A percentile compares a stretch with the other conserved stretches of the same genome.
Evolutionary conservation across 1,140 invertebrate species (phyloP).

Genomic region (Neomicropteryx cornuta): DNA sequence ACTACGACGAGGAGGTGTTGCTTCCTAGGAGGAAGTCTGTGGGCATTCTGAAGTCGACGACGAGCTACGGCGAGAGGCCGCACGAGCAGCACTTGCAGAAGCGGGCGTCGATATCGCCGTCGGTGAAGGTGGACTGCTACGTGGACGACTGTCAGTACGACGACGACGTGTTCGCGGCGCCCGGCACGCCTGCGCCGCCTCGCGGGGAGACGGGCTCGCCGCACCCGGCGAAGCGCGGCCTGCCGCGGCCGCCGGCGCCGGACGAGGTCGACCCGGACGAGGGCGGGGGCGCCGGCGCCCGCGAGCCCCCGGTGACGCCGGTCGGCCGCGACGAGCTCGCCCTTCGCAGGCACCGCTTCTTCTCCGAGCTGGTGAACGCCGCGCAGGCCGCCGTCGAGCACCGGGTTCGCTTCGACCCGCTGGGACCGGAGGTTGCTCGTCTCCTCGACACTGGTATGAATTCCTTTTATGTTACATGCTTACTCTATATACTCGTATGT

Average conservation of each 20-base stretch:
- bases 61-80: constrained; percentile 24
- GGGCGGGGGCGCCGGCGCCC: constrained; percentile 30
- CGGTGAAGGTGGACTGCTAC: constrained; percentile 15
- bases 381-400: constrained; percentile 60
- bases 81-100: constrained; percentile 22
- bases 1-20: too few relatives aligned
- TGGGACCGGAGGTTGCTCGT: constrained; percentile 53
- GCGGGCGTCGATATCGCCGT: constrained; percentile 25
- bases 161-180: constrained; percentile 29
- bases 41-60: constrained; percentile 36
- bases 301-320: constrained; percentile 60
- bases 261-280: constrained; percentile 17
- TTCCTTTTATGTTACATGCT: too few relatives aligned
- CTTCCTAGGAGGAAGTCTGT: constrained; percentile 35
- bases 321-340: constrained; percentile 65
- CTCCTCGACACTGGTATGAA: too few relatives aligned
- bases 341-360: constrained; percentile 60
- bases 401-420: constrained; percentile 59
- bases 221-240: constrained; percentile 24
- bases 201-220: constrained; percentile 59
- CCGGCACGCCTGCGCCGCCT: constrained; percentile 59
- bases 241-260: constrained; percentile 5
- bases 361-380: constrained; percentile 61
- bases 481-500: not conserved
- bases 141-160: constrained; percentile 10